phyloP scores from a whole-genome alignment of 1,140 invertebrate genomes.

The Pogonomyrmex barbatus region DNA sequence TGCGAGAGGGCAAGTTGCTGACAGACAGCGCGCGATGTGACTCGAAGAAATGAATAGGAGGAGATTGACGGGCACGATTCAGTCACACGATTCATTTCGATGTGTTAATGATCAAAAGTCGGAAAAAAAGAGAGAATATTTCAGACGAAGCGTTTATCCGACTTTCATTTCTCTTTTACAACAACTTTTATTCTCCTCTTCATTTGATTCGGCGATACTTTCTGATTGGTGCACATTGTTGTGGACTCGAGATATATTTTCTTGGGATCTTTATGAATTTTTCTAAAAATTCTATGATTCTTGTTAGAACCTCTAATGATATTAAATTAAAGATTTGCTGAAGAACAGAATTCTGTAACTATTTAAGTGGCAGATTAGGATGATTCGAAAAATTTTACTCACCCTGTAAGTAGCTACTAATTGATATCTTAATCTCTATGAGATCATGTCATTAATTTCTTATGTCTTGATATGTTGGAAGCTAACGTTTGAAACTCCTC shows the following conservation, averaged over 20 bases:
- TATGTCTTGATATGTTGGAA: not conserved
- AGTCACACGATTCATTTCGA: not conserved
- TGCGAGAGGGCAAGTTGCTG: not conserved
- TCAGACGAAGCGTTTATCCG: not conserved
- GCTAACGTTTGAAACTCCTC: conserved; percentile 2
- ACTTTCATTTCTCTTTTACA: not conserved
- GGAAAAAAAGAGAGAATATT: not conserved
- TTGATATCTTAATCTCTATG: not conserved
- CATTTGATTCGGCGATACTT: not conserved
- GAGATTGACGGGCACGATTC: not conserved
- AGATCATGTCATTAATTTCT: not conserved
- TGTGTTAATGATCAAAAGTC: too few species aligned
- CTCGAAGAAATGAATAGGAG: not conserved
- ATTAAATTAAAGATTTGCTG: too few species aligned
- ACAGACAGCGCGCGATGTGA: conserved; percentile 3
- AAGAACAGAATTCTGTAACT: not conserved
- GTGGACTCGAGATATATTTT: too few species aligned
- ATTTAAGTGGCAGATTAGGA: not conserved
- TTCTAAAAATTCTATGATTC: too few species aligned
- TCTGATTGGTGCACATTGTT: not conserved
- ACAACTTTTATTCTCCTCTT: not conserved
- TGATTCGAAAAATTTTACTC: not conserved
- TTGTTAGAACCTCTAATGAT: too few species aligned
- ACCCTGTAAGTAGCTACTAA: not conserved
- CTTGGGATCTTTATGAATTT: too few species aligned